A percentile compares a stretch with the other conserved stretches of the same genome.
These are phyloP conservation scores for Callithrix jacchus DNA, from an alignment of 2,113 vertebrate species.

Conservation along the genomic window DNA sequence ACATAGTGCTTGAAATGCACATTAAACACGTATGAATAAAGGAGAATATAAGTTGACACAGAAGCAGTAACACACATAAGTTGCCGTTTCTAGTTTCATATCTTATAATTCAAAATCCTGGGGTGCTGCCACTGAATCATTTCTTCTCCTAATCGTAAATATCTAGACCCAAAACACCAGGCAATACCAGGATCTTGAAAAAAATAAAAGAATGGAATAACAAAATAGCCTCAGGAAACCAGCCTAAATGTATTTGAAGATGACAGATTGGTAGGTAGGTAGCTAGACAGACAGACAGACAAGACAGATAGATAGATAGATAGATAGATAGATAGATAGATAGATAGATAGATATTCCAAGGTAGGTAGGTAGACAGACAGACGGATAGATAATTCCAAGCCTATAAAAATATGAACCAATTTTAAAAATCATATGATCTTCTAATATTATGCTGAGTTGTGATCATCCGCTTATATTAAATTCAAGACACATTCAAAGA, in stretches of 20 bases:
- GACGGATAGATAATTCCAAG: not conserved
- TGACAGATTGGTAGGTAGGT: not conserved
- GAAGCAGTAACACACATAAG: not conserved
- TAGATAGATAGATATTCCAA: not conserved
- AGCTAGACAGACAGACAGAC: not conserved
- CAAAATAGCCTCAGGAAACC: not conserved
- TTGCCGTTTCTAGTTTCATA: not conserved
- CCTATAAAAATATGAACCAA: not conserved
- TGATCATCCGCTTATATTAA: not conserved
- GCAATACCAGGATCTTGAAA: not conserved
- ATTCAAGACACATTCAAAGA: not conserved
- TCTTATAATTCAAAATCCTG: not conserved
- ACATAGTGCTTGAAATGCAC: not conserved
- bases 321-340: not conserved
- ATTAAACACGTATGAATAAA: not conserved
- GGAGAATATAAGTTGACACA: not conserved
- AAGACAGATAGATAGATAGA: not conserved
- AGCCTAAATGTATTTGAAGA: constrained; percentile 10
- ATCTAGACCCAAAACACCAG: not conserved
- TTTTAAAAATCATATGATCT: not conserved
- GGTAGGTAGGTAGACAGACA: not conserved
- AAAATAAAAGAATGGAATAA: not conserved
- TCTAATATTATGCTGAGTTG: not conserved
- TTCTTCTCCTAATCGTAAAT: not conserved
- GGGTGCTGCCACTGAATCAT: not conserved